Base-by-base conservation (phyloP, 2,113 vertebrate genomes). In the Thryonomys swinderianus region DNA sequence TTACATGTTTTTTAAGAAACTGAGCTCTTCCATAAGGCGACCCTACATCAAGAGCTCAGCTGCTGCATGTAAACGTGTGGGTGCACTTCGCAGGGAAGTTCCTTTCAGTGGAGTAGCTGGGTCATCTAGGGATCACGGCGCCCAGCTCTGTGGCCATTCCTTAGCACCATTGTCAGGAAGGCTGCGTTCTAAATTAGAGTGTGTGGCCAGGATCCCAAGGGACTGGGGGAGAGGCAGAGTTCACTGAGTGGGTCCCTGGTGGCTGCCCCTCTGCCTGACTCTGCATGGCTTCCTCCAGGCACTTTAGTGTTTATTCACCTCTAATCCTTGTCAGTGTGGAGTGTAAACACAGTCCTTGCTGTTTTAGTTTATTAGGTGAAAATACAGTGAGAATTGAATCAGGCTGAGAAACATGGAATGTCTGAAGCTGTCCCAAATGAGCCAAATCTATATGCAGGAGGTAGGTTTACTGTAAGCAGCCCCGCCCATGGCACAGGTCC, bases 101-200 rank as follows among this genome's bases (percentile, higher is more conserved):
- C 62, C 42, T 55, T 20, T 34, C 2, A 5, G 17, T 40, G 2
- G 3, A 7, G 30, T 21, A 13, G 17, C 1, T 7, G 13, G 53
- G 14, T 27, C 48, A 32, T 78, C 16, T 8, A 7, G 30, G 40
- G 18, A 9, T 1, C 1, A 0, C 20, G 23, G 73, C 55, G 27
- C 2, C 87, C 11, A 0, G 0, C 32, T 20, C 9, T 8, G 2
- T 34, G 20, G 59, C 71, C 40, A 12, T 37, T 48, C 37, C 48
- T 55, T 37, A 57, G 59, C 81, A 37, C 40, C 4, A 5, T 59
- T 2, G 3, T 30, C 67, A 1, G 7, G 37, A 53, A n/a, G 53
- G 11, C 3, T 1, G 21, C 4, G 5, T 55, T n/a, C 59, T 25
- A 18, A 34, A 6, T 53, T 3, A 71, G 61, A 11, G 3, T 37